A percentile compares a stretch with the other conserved stretches of the same genome.
These are phyloP conservation scores for Drosophila sucinea DNA, from an alignment of 1,140 invertebrate genomes.

Conservation along the genomic window DNA sequence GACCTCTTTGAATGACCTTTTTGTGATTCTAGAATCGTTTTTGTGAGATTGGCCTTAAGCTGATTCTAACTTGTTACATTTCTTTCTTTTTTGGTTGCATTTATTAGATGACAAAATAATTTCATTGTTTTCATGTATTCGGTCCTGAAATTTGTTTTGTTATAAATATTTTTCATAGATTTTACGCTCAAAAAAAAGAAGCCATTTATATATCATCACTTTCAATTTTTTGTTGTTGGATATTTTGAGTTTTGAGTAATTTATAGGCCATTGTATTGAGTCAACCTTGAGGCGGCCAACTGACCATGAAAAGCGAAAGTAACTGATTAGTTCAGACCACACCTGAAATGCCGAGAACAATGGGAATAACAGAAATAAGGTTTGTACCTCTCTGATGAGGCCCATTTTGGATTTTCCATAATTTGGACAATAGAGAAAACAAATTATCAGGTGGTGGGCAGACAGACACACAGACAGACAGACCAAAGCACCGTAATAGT, in stretches of 20 bases:
- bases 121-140: no score
- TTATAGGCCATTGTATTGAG: background rate
- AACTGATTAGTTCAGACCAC: constrained; percentile 46
- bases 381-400: constrained; percentile 1
- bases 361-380: constrained; percentile 6
- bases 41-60: no score
- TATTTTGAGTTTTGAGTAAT: background rate
- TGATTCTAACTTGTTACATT: no score
- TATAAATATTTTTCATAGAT: no score
- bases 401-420: constrained; percentile 26
- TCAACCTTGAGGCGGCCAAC: constrained; percentile 26
- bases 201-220: background rate
- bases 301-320: constrained; percentile 62
- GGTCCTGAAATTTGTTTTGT: no score
- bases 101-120: no score
- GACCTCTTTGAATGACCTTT: no score
- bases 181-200: no score
- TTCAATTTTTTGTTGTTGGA: background rate
- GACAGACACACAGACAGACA: constrained; percentile 4
- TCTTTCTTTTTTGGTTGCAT: no score
- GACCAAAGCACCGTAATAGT: background rate
- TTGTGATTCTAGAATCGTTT: no score
- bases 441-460: constrained; percentile 50
- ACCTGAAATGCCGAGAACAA: constrained; percentile 40
- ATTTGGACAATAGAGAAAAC: constrained; percentile 27